Evolutionary conservation across 1,140 invertebrate species (phyloP), one percentile per base, ranked within the genome.

Genomic region (Hyphantria cunea): DNA sequence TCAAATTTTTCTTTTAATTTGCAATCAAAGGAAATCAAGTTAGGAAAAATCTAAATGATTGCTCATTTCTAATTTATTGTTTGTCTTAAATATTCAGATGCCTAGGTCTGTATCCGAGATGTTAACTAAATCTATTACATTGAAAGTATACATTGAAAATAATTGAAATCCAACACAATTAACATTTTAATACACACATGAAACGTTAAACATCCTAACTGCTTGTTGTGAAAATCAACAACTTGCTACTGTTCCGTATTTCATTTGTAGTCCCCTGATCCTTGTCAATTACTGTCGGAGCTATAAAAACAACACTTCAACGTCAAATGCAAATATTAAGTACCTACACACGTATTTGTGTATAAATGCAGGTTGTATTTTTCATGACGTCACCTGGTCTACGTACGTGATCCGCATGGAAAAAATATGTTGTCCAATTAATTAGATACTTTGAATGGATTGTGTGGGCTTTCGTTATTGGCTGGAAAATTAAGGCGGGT

Each of bases 371-470:
- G 33, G 15, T 61, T 12, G 44, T 66, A 78, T 80, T 66, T 68
- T 63, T 78, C 73, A 78, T 70, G 64, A 74, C 73, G 68, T 78
- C 78, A 78, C 78, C 70, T 72, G 75, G 58, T 54, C 49, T 59
- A 64, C 54, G 61, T 68, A 74, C 78, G 75, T 80, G 78, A 74
- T 72, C 64, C 61, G 68, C 49, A 68, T 76, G 15, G 69, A 66
- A 78, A 39, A 77, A 76, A 80, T 64, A 77, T 74, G 67, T 72
- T 73, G 47, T 70, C 68, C 71, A 72, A 76, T 78, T 80, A 80
- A 76, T 78, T 72, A 76, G 71, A 64, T 51, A 67, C 72, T 76
- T 74, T 71, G 65, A 70, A 72, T 72, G 68, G 67, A 70, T 71
- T 67, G 59, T 68, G 55, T 33, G 47, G 51, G 60, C 60, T 54